Evolutionary conservation across 1,140 invertebrate genomes (phyloP).

Genomic region (Caenorhabditis latens): DNA sequence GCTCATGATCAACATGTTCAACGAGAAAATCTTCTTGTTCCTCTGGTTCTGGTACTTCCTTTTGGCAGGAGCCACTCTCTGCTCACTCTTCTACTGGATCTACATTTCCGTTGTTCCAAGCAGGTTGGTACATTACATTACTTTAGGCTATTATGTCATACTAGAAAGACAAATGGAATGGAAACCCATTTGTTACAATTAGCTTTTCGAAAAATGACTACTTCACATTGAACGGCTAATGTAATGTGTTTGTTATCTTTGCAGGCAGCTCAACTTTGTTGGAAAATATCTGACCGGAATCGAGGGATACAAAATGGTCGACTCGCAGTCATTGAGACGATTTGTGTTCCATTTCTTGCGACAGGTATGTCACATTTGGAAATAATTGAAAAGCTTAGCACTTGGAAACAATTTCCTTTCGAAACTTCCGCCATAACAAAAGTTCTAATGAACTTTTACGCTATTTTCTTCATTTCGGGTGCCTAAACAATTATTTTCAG

Average conservation of each 20-base stretch:
- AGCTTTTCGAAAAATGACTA: constrained; percentile 12
- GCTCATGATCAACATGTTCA: constrained; percentile 89
- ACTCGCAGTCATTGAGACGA: constrained; percentile 76
- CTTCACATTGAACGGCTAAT: constrained; percentile 3
- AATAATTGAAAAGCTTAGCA: neutral
- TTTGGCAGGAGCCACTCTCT: constrained; percentile 75
- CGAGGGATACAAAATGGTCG: constrained; percentile 78
- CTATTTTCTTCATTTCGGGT: too few relatives aligned
- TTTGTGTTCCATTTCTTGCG: constrained; percentile 77
- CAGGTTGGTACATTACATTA: constrained; percentile 66
- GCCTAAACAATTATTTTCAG: constrained; percentile 45
- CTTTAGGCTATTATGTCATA: neutral
- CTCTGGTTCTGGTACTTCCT: constrained; percentile 78
- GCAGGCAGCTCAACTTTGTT: constrained; percentile 77
- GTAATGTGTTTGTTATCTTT: constrained; percentile 55
- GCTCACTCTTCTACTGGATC: constrained; percentile 77
- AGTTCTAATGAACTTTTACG: too few relatives aligned
- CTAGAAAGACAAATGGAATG: neutral
- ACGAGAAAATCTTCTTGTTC: constrained; percentile 81
- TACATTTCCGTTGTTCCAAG: constrained; percentile 77
- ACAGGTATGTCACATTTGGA: constrained; percentile 54
- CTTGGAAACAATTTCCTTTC: neutral
- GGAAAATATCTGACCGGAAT: constrained; percentile 77
- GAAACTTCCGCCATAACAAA: too few relatives aligned
- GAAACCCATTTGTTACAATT: constrained; percentile 25